A percentile compares a stretch with the other conserved stretches of the same genome.
Evolutionary conservation across 2,113 vertebrate species (phyloP).

Genomic region (Plecturocebus donacophilus): DNA sequence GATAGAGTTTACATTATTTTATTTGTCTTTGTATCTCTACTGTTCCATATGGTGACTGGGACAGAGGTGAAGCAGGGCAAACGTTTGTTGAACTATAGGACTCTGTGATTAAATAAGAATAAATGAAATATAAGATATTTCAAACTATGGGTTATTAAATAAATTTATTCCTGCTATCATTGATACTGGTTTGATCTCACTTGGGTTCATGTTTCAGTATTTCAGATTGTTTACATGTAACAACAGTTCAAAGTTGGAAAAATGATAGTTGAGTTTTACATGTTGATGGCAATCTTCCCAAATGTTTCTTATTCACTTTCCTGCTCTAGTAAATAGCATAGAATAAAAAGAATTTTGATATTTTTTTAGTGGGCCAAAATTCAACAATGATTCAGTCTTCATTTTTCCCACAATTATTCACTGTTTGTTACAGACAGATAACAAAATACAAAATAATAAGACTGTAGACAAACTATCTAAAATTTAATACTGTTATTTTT

Average conservation of each 20-base stretch:
- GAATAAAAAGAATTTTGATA: background rate
- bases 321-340: background rate
- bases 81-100: background rate
- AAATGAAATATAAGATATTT: background rate
- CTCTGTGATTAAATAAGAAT: background rate
- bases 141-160: background rate
- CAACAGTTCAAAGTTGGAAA: background rate
- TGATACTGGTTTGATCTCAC: background rate
- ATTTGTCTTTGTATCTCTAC: background rate
- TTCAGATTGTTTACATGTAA: background rate
- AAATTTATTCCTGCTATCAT: background rate
- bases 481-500: background rate
- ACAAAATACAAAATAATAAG: background rate
- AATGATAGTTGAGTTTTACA: background rate
- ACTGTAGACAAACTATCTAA: background rate
- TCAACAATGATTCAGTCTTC: background rate
- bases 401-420: background rate
- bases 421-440: background rate
- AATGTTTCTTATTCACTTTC: background rate
- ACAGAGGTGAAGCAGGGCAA: background rate
- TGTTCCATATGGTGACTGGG: background rate
- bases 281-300: background rate
- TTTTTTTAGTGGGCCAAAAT: background rate
- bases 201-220: background rate
- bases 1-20: background rate